Conservation (phyloP, 2,113 vertebrate species). For the Numenius arquata region DNA sequence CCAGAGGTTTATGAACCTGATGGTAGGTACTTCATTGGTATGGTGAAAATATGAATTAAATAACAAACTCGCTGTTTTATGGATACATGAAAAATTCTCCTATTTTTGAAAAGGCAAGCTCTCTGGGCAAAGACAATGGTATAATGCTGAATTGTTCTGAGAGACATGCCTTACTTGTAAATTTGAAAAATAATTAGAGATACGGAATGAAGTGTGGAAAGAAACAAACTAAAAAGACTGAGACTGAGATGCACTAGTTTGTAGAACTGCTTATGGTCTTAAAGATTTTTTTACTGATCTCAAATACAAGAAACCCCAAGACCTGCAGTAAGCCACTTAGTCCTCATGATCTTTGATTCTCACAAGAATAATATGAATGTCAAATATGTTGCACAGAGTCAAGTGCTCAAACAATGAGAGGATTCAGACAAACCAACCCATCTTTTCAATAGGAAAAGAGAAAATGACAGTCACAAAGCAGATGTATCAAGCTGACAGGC, state of each 20-base stretch:
- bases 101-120: background rate
- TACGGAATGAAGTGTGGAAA: background rate
- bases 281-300: background rate
- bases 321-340: background rate
- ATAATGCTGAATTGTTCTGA: background rate
- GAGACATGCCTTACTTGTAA: background rate
- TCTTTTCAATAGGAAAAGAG: background rate
- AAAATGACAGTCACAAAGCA: background rate
- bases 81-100: background rate
- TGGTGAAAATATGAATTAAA: background rate
- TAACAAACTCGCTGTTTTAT: background rate
- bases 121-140: background rate
- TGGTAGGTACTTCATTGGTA: background rate
- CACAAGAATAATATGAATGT: background rate
- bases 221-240: background rate
- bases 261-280: background rate
- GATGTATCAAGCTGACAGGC: background rate
- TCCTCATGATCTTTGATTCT: background rate
- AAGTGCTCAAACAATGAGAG: background rate
- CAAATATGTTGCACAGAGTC: background rate
- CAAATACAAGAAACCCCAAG: accelerated
- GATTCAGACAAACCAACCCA: background rate
- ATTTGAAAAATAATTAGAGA: background rate
- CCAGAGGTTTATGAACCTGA: background rate
- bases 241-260: background rate